phyloP scores from a whole-genome alignment of 2,113 vertebrate genomes.

The Xyliphius kryptos region DNA sequence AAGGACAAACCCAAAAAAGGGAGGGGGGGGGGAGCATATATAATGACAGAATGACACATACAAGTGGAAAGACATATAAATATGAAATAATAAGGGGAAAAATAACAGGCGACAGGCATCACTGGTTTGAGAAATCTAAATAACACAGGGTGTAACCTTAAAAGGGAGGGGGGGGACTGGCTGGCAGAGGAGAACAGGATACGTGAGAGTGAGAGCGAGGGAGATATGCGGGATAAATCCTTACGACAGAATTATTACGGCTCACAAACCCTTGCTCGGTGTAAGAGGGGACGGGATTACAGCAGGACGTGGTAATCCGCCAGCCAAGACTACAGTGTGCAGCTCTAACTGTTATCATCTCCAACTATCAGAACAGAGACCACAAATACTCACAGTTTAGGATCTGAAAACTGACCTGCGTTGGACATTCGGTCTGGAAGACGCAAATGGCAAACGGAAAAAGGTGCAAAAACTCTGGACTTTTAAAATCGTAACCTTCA shows the following conservation, averaged over 20 bases:
- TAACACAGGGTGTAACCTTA: slow-evolving; percentile 13
- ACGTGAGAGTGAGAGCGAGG: no score
- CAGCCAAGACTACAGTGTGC: no score
- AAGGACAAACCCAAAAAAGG: neutral
- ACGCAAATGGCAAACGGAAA: no score
- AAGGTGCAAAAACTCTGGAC: no score
- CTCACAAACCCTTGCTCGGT: slow-evolving; percentile 66
- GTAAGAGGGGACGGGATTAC: slow-evolving; percentile 60
- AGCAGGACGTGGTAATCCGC: slow-evolving; percentile 40
- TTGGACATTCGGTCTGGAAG: no score
- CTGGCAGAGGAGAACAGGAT: neutral
- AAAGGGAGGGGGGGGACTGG: neutral
- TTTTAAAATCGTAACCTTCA: no score
- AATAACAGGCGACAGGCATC: neutral
- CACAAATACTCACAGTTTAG: no score
- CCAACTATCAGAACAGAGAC: no score
- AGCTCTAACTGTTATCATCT: no score
- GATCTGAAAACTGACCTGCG: no score
- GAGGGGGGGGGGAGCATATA: neutral
- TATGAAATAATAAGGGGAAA: neutral
- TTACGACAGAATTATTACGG: slow-evolving; percentile 68
- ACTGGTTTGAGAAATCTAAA: neutral
- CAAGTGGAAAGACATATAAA: neutral
- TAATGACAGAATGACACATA: neutral
- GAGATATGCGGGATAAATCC: slow-evolving; percentile 47